Evolutionary conservation across 1,140 invertebrate genomes (phyloP), one percentile per base, ranked within the genome.

Genomic region (Magallana angulata): DNA sequence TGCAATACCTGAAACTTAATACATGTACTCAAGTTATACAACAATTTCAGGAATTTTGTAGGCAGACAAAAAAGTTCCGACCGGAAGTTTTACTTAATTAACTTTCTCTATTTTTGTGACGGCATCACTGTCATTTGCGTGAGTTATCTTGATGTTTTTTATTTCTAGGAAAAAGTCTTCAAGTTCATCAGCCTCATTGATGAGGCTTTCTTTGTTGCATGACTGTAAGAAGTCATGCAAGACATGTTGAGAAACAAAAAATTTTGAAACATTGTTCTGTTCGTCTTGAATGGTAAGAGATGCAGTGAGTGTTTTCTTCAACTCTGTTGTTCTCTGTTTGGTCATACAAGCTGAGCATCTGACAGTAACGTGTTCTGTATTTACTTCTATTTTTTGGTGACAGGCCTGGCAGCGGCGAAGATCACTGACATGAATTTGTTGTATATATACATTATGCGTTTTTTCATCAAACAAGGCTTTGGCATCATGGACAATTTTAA

Each of bases 361-460:
- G 60, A 64, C 60, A 64, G 60, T 64, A n/a, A n/a, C 18, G 60
- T 16, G 14, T 64, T 64, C 60, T n/a, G 60, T 14, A 16, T 64
- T 64, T 7, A 12, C 60, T 64, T 64, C 60, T 18, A 12, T 64
- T 64, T 64, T 64, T 64, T 64, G 60, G 18, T 64, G 60, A 64
- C 60, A 64, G 9, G 58, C 58, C 16, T 60, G 58, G 16, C 36
- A 36, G 36, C 36, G 36, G 36, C 36, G 36, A 36, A 36, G 6
- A 64, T 64, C 60, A 64, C 14, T 64, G 60, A 64, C 60, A 64
- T 14, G 11, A 64, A 64, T 64, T 64, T 64, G 60, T 64, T 64
- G 6, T 64, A 64, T 18, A 64, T 64, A 64, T 64, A 64, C 60
- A 64, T 64, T 36, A 36, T 36, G 36, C 36, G 36, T 36, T 36